These are phyloP conservation scores for Branchipolynoe longqiensis DNA, from an alignment of 2,888 invertebrate species.

Conservation along the genomic window DNA sequence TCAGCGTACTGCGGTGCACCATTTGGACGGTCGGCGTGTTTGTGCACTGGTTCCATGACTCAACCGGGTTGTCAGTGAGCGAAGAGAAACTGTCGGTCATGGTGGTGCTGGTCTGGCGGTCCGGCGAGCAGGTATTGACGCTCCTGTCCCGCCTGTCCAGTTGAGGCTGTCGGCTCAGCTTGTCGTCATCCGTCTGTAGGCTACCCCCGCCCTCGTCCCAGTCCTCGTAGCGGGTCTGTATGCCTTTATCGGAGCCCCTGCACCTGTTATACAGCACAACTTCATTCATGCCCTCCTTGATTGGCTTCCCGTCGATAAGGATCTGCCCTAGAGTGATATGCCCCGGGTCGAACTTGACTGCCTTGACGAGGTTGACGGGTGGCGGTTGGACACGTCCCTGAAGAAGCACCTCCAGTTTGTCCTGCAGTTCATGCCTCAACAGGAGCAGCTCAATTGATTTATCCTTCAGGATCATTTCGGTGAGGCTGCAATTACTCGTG, in stretches of 20 bases:
- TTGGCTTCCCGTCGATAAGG: constrained; percentile 23
- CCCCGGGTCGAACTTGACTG: constrained; percentile 77
- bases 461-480: constrained; percentile 79
- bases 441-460: constrained; percentile 80
- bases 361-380: constrained; percentile 70
- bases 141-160: not conserved
- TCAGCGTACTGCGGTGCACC: constrained; percentile 57
- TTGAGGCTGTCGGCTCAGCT: not conserved
- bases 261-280: not conserved
- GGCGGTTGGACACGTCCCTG: constrained; percentile 70
- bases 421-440: constrained; percentile 79
- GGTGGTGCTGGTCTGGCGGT: constrained; percentile 9
- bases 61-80: no score
- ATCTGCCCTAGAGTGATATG: constrained; percentile 75
- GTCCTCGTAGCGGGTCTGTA: constrained; percentile 7
- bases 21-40: constrained; percentile 29
- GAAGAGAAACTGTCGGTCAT: constrained; percentile 57
- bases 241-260: no score
- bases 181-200: constrained; percentile 1
- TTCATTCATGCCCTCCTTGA: not conserved
- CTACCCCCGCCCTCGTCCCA: not conserved
- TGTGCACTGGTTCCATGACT: constrained; percentile 3
- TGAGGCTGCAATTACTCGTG: constrained; percentile 76
- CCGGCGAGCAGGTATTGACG: not conserved
- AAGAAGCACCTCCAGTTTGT: constrained; percentile 76